Evolutionary conservation across 2,113 vertebrate species (phyloP).

Genomic region (Helogale parvula): DNA sequence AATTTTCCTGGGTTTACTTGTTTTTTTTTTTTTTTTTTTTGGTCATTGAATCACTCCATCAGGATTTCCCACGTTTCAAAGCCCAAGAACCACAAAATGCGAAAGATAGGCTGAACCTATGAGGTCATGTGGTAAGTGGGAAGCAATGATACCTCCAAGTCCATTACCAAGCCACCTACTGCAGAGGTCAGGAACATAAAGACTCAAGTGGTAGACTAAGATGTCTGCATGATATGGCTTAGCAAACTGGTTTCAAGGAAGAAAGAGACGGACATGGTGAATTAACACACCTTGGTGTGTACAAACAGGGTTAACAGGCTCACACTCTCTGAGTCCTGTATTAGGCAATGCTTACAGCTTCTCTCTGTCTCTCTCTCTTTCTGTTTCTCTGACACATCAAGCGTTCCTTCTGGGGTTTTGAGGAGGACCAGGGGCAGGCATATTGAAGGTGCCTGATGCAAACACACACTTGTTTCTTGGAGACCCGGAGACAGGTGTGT

Average conservation of each 20-base stretch:
- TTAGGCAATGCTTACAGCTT: neutral
- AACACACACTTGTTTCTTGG: neutral
- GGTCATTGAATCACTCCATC: neutral
- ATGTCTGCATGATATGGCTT: neutral
- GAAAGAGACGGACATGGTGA: neutral
- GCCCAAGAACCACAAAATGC: neutral
- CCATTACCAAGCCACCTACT: neutral
- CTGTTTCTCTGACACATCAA: neutral
- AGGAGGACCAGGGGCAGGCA: neutral
- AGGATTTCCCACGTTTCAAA: neutral
- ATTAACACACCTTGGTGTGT: neutral
- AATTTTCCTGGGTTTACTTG: neutral
- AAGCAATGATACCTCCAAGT: neutral
- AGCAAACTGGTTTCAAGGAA: neutral
- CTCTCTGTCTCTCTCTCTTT: neutral
- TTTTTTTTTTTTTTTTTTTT: conserved; percentile 19
- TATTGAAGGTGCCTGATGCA: neutral
- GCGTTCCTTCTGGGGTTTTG: neutral
- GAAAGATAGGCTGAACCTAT: neutral
- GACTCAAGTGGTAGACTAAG: neutral
- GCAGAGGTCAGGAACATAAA: neutral
- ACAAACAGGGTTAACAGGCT: neutral
- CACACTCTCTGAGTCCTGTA: neutral
- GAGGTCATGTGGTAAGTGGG: neutral
- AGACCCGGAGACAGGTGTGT: neutral